Percentiles rank a stretch among this genome's conserved stretches.
Evolutionary conservation across 2,113 vertebrate genomes (phyloP).

Genomic region (Oncorhynchus keta): DNA sequence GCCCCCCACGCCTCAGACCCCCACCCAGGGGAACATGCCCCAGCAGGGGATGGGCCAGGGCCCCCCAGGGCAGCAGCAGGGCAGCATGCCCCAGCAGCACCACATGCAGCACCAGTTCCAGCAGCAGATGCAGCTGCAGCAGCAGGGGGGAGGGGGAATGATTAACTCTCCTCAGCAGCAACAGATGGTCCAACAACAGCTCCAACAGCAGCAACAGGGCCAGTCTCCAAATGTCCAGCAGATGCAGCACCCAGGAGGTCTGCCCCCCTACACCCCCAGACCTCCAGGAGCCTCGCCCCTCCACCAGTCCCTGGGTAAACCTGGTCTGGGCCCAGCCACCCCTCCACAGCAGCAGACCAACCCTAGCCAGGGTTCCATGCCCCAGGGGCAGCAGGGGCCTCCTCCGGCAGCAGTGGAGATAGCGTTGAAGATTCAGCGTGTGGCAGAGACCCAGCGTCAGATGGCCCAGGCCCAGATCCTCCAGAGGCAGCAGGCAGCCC

Average conservation of each 20-base stretch:
- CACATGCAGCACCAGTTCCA: constrained; percentile 70
- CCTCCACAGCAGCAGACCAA: constrained; percentile 79
- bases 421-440: constrained; percentile 93
- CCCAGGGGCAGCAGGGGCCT: constrained; percentile 73
- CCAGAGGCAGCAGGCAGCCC: constrained; percentile 80
- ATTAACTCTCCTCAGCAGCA: constrained; percentile 73
- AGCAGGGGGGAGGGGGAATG: constrained; percentile 60
- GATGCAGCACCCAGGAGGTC: constrained; percentile 62
- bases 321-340: constrained; percentile 84
- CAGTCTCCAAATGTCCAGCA: constrained; percentile 78
- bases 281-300: constrained; percentile 83
- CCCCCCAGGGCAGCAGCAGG: constrained; percentile 29
- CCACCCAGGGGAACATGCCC: constrained; percentile 69
- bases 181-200: constrained; percentile 56
- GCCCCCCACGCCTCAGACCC: constrained; percentile 87
- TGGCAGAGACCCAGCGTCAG: constrained; percentile 92
- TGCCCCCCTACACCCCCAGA: constrained; percentile 82
- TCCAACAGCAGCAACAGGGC: constrained; percentile 71
- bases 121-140: constrained; percentile 32
- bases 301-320: constrained; percentile 87
- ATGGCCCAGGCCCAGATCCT: constrained; percentile 87
- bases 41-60: constrained; percentile 62
- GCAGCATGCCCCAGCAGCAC: constrained; percentile 47
- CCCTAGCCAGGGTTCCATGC: constrained; percentile 60
- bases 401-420: constrained; percentile 93